Base-by-base conservation (phyloP, 2,888 invertebrate species). In the Danaus chrysippus region DNA sequence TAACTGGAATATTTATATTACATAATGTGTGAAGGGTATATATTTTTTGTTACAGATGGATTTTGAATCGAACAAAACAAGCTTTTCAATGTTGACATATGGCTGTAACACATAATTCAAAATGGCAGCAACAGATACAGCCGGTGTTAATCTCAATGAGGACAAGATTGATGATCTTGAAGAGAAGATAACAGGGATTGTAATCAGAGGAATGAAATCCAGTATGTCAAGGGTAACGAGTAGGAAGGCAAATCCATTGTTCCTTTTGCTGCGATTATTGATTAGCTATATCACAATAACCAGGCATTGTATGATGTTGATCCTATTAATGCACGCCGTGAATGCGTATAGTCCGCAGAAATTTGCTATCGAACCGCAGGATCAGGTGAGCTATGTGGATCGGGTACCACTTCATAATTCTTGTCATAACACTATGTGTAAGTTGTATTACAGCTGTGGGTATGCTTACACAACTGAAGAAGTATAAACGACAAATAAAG, bases 321-420 rank as follows among this genome's bases (percentile, higher is more conserved):
- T 73, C 67, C 53, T 83, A 52, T 70, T 84, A 65, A 58, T 80
- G 63, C 73, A 72, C 71, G 73, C 70, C 69, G 84, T 79, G 54
- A 74, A 72, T 75, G 86, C 79, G n/a, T 77, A 76, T 62, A 82
- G 76, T 56, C 89, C 89, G 59, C 90, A 90, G 73, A 84, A 84
- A 68, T 91, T 91, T 70, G 90, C 89, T 0, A 87, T 91, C 17
- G 90, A 91, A 54, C 90, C 90, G 0, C 89, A 90, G 64, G 90
- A 91, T 76, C 90, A 91, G 85, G 90, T 90, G 63, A 79, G 81
- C 70, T 63, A 55, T 10, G 44, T 59, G 60, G 34, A 11, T 43
- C 19, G 53, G 10, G 56, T 19, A 9, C n/a, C 10, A 15, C 42
- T 55, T 13, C 42, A 53, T 41, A n/a, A 12, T 46, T 8, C 46